Evolutionary conservation across 2,797 vertebrate species (phyloP), one percentile per base, ranked within the genome.

Genomic region (Echiichthys vipera): DNA sequence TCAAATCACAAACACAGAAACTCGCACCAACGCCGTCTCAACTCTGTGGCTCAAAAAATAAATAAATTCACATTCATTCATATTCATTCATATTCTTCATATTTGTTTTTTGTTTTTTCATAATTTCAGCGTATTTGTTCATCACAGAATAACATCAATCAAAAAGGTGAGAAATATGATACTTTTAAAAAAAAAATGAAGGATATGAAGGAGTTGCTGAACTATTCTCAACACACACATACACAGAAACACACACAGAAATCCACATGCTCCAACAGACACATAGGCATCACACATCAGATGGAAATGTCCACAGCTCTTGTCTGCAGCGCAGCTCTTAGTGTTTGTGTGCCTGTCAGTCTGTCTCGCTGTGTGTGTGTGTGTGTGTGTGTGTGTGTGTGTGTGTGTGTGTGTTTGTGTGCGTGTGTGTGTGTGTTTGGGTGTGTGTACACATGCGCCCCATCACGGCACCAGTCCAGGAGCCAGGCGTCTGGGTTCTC

Each of bases 391-490:
- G 22, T 37, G 32, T 62, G 13, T 64, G 17, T 71, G 12, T 51
- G 18, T 43, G 6, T 9, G 36, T 55, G 47, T 65, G 18, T 36
- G 25, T 51, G 5, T 39, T 53, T 37, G 53, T 47, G 56, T 27
- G 17, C 54, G 18, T 30, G 42, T 39, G 24, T 43, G 34, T 18
- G 55, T 46, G 49, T 66, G 34, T 57, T 43, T 69, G 57, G 58
- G 43, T 57, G 29, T 42, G 20, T 59, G 49, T 54, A 50, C 32
- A 25, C 37, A 40, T 42, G 47, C 63, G 18, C 29, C 57, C 79
- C 68, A 75, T 82, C 71, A 78, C 64, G 83, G 79, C 81, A 90
- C 85, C 84, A 83, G 87, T 86, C 78, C 83, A 88, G 87, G 80
- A 88, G 84, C 70, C 85, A 81, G 84, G 81, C 87, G 51, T 87